phyloP scores from a whole-genome alignment of 2,888 invertebrate genomes.

The Anarsia innoxiella region DNA sequence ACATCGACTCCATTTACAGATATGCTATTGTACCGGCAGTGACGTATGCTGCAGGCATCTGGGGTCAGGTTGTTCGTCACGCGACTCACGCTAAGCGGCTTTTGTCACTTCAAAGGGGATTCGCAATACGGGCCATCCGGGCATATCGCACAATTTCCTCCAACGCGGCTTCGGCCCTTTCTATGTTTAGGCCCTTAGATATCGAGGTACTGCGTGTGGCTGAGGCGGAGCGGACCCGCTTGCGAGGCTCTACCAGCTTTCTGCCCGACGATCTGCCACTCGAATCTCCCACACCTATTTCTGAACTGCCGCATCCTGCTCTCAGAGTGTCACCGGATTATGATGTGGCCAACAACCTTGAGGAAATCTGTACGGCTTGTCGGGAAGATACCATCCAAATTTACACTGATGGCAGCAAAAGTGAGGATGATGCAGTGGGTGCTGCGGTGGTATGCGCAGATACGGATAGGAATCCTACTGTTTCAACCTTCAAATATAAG shows the following conservation, averaged over 20 bases:
- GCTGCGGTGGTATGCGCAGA: neutral
- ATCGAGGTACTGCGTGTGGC: neutral
- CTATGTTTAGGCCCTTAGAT: neutral
- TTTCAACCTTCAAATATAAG: neutral
- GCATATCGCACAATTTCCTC: neutral
- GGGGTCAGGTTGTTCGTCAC: neutral
- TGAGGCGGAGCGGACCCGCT: neutral
- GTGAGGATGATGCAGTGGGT: neutral
- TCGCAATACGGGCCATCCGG: neutral
- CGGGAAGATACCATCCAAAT: neutral
- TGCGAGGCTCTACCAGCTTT: neutral
- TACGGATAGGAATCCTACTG: neutral
- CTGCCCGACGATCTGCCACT: neutral
- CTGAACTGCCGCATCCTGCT: neutral
- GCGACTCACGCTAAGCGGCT: neutral
- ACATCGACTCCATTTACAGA: neutral
- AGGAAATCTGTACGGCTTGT: neutral
- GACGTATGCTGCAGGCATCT: neutral
- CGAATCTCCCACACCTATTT: no score
- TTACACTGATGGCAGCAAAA: neutral
- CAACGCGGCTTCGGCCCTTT: neutral
- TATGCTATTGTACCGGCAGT: neutral
- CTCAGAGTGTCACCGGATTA: neutral
- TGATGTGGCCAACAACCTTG: neutral
- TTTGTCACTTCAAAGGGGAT: neutral